phyloP scores from a whole-genome alignment of 2,797 vertebrate genomes.

The Uromys caudimaculatus region DNA sequence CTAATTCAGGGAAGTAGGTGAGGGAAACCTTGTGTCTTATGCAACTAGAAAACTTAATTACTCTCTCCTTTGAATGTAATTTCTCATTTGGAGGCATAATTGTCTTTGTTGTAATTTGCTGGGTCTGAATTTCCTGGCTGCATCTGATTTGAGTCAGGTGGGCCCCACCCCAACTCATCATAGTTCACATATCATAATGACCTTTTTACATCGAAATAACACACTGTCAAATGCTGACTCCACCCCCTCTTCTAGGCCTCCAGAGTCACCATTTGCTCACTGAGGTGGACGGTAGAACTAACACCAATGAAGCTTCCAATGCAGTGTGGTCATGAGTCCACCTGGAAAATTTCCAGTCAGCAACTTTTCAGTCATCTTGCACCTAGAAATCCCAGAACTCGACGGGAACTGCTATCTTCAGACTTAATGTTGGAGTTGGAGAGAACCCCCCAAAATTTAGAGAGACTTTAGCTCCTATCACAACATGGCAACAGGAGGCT shows the following conservation, averaged over 20 bases:
- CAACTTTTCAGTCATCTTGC: fast-evolving
- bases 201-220: background rate
- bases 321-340: fast-evolving
- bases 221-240: background rate
- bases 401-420: background rate
- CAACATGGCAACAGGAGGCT: background rate
- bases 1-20: background rate
- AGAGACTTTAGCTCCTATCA: no score
- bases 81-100: constrained; percentile 68
- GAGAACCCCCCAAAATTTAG: background rate
- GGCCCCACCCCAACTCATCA: constrained; percentile 62
- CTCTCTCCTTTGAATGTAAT: constrained; percentile 21
- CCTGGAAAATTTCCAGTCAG: background rate
- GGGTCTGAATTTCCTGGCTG: constrained; percentile 39
- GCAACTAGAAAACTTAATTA: constrained; percentile 78
- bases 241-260: background rate
- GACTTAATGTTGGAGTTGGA: background rate
- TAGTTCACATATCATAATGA: background rate
- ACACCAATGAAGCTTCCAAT: background rate
- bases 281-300: background rate
- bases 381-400: background rate
- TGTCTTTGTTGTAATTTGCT: constrained; percentile 65
- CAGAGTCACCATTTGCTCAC: background rate
- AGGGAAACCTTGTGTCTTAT: constrained; percentile 30
- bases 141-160: constrained; percentile 58